A percentile compares a stretch with the other conserved stretches of the same genome.
Evolutionary conservation across 2,113 vertebrate species (phyloP).

Genomic region (Chloroceryle aenea): DNA sequence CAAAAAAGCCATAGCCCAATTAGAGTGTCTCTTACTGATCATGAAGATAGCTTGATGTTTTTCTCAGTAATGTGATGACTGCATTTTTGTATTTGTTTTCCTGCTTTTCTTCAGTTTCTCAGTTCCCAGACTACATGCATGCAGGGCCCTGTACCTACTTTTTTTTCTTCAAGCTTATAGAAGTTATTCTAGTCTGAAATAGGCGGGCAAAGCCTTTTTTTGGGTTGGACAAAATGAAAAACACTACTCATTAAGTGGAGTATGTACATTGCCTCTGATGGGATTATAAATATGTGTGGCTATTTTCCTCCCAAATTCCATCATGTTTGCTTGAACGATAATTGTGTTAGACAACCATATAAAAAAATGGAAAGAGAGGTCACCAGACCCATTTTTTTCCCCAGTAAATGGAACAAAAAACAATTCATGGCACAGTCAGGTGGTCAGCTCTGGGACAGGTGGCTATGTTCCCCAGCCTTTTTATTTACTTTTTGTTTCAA

Average conservation of each 20-base stretch:
- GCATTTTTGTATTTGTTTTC: neutral
- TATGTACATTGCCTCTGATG: neutral
- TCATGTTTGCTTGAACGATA: neutral
- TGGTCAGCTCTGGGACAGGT: neutral
- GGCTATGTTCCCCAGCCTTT: neutral
- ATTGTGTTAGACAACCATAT: neutral
- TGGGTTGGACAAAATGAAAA: neutral
- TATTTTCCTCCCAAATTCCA: neutral
- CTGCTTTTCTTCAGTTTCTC: neutral
- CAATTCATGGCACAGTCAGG: neutral
- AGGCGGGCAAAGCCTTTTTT: neutral
- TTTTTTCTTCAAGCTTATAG: neutral
- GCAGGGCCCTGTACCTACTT: neutral
- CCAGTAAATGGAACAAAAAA: neutral
- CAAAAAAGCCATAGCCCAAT: neutral
- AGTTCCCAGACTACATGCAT: neutral
- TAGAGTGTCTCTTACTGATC: neutral
- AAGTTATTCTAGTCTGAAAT: neutral
- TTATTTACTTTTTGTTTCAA: conserved; percentile 1
- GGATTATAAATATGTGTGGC: neutral
- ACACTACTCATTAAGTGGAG: neutral
- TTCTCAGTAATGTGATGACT: neutral
- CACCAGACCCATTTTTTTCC: neutral
- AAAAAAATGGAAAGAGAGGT: neutral
- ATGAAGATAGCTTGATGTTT: neutral